Evolutionary conservation across 1,140 invertebrate genomes (phyloP), one percentile per base, ranked within the genome.

Genomic region (Brachionus rubens): DNA sequence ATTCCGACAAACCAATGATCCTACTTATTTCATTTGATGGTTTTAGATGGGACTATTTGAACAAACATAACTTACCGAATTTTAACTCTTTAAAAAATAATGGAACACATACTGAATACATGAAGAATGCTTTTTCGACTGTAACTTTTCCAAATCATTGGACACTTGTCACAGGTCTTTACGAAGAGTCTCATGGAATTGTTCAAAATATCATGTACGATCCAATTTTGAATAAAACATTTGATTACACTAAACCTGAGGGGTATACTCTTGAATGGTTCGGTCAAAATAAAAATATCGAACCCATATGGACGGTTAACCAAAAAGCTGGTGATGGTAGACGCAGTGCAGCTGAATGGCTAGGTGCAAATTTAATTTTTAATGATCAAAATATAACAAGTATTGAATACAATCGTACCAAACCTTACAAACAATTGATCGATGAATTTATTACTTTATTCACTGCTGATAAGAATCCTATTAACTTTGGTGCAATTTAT

Each of bases 131-230:
- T 36, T 91, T 90, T 82, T 85, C 88, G 0, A 91, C 90, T 1
- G 90, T 90, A 84, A 93, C 91, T 1, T 90, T 91, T 81, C 90
- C 90, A 1, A 92, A 92, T 84, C 91, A 92, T 83, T 90, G 90
- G 79, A 87, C 89, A 0, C 89, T 92, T 47, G 89, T 88, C 0
- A 92, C 91, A 24, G 91, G 91, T 6, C 80, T 91, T 19, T 91
- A 89, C 80, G 85, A 88, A 0, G 90, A 91, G 81, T 86, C 82
- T 62, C 91, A 92, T 83, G 91, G 91, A 5, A 89, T 92, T 67
- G 80, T 90, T 5, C 88, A 87, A 68, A 92, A 90, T 82, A 81
- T 81, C 36, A 87, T 89, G 81, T 91, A 87, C 79, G 89, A 91
- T 82, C 83, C 84, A 2, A 78, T 81, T 1, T 82, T 83, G 5